A percentile compares a stretch with the other conserved stretches of the same genome.
phyloP scores from a whole-genome alignment of 1,140 invertebrate species.

The Parasteatoda tepidariorum region DNA sequence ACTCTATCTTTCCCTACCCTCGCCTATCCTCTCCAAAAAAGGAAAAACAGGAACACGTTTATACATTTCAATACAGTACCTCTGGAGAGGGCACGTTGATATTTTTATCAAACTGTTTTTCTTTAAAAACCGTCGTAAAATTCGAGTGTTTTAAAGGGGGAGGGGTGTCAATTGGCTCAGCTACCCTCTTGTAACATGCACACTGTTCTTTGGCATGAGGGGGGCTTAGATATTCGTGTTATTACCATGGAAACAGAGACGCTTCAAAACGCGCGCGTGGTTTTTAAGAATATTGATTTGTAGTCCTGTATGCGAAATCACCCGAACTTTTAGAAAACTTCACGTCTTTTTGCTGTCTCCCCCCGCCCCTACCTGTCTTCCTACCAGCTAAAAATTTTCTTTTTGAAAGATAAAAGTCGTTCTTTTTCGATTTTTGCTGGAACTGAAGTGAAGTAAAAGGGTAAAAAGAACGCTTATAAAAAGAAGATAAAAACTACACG shows the following conservation, averaged over 20 bases:
- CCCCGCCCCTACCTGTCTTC: not conserved
- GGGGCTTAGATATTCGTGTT: too few species aligned
- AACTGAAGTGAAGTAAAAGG: not conserved
- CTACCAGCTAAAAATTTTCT: not conserved
- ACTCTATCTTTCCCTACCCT: not conserved
- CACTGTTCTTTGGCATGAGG: too few species aligned
- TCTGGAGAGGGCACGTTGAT: not conserved
- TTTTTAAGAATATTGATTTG: slow-evolving; percentile 51
- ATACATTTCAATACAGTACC: slow-evolving; percentile 13
- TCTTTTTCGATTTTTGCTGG: slow-evolving; percentile 20
- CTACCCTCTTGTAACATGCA: slow-evolving; percentile 4
- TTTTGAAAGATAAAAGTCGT: slow-evolving; percentile 10
- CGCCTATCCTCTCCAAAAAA: not conserved
- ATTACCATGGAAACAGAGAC: slow-evolving; percentile 18
- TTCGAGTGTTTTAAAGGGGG: slow-evolving; percentile 42
- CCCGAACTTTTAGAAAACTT: slow-evolving; percentile 36
- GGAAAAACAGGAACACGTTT: slow-evolving; percentile 34
- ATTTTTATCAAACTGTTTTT: slow-evolving; percentile 38
- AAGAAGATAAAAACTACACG: slow-evolving; percentile 16
- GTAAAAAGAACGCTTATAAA: not conserved
- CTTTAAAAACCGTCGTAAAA: slow-evolving; percentile 42
- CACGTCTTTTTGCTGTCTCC: slow-evolving; percentile 18
- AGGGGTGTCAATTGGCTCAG: slow-evolving; percentile 44
- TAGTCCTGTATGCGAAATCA: not conserved
- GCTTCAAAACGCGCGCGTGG: slow-evolving; percentile 44